Percentiles rank a stretch among this genome's conserved stretches.
Evolutionary conservation across 2,888 invertebrate species (phyloP).

Genomic region (Toxonevra muliebris): DNA sequence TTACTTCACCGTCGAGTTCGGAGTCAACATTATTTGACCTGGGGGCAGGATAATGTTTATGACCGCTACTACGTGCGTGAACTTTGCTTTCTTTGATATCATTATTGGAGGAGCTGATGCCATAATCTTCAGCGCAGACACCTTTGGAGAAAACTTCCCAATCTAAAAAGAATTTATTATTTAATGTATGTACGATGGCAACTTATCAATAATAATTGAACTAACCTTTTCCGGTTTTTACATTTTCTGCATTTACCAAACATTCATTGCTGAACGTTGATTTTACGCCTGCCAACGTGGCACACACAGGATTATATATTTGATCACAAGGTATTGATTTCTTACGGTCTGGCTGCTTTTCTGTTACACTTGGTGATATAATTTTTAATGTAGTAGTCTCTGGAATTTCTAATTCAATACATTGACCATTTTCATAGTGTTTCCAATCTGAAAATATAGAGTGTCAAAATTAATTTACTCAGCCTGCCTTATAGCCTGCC

Average conservation of each 20-base stretch:
- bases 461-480: too few species aligned
- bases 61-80: constrained; percentile 42
- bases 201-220: neutral
- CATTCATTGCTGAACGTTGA: constrained; percentile 57
- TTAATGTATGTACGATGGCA: neutral
- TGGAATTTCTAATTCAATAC: neutral
- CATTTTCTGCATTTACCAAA: constrained; percentile 53
- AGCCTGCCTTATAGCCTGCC: too few species aligned
- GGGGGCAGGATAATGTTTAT: neutral
- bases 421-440: neutral
- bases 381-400: too few species aligned
- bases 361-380: too few species aligned
- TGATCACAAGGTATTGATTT: constrained; percentile 50
- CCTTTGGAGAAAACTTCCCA: constrained; percentile 53
- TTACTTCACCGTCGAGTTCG: constrained; percentile 44
- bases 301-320: constrained; percentile 54
- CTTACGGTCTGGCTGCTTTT: neutral
- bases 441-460: neutral
- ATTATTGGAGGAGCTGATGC: constrained; percentile 18
- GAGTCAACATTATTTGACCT: constrained; percentile 24
- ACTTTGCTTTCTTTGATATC: constrained; percentile 29
- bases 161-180: constrained; percentile 39
- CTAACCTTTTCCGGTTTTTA: constrained; percentile 49
- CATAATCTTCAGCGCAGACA: constrained; percentile 53
- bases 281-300: constrained; percentile 53